A percentile compares a stretch with the other conserved stretches of the same genome.
phyloP scores from a whole-genome alignment of 2,113 vertebrate species.

The Clupea harengus region DNA sequence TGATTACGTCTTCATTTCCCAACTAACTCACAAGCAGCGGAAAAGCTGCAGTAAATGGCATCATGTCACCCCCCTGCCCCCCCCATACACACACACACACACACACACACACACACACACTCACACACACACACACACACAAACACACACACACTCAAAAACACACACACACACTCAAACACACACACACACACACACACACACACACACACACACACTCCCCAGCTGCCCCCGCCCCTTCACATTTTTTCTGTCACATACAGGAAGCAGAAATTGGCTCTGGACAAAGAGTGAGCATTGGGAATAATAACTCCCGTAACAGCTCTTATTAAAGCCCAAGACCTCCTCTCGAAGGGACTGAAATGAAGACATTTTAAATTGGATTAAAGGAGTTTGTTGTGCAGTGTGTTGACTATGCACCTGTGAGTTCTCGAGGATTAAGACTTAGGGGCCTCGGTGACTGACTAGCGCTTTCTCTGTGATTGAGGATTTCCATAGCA shows the following conservation, averaged over 20 bases:
- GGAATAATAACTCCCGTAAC: not conserved
- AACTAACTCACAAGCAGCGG: not conserved
- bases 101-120: not conserved
- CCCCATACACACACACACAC: too few relatives aligned
- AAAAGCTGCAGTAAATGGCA: not conserved
- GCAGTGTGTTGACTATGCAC: not conserved
- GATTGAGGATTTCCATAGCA: not conserved
- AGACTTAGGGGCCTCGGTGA: not conserved
- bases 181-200: not conserved
- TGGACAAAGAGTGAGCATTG: not conserved
- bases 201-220: not conserved
- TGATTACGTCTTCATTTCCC: not conserved
- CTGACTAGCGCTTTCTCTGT: not conserved
- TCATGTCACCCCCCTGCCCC: not conserved
- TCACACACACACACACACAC: not conserved
- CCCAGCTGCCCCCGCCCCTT: too few relatives aligned
- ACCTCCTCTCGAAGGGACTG: not conserved
- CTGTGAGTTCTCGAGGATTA: not conserved
- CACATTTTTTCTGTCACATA: not conserved
- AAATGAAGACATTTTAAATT: not conserved
- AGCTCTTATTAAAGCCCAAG: not conserved
- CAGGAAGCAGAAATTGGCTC: not conserved
- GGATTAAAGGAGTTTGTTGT: constrained; percentile 2
- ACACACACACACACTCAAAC: too few relatives aligned
- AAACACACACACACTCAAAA: not conserved